phyloP scores from a whole-genome alignment of 2,113 vertebrate genomes.

The Bombycilla garrulus region DNA sequence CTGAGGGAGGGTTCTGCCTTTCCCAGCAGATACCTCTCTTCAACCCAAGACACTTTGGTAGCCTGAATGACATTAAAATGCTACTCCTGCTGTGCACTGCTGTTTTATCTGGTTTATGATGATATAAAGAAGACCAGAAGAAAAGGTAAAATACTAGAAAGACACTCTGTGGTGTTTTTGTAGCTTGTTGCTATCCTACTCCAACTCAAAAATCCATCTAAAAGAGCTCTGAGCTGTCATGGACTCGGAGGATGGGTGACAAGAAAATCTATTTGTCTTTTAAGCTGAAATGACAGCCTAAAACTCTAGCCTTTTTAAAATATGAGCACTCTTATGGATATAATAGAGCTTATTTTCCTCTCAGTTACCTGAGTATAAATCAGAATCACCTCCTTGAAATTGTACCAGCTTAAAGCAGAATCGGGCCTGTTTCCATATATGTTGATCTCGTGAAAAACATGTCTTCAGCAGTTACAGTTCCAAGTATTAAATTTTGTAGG shows the following conservation, averaged over 20 bases:
- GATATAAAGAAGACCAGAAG: background rate
- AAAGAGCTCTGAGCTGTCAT: slow-evolving; percentile 12
- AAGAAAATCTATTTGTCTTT: slow-evolving; percentile 54
- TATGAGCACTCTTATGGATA: background rate
- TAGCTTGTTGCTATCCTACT: background rate
- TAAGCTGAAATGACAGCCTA: slow-evolving; percentile 15
- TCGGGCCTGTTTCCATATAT: background rate
- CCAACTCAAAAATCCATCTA: slow-evolving; percentile 3
- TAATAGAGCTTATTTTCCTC: slow-evolving; percentile 10
- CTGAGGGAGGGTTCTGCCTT: too few relatives aligned
- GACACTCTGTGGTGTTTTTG: background rate
- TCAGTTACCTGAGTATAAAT: background rate
- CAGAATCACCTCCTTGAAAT: background rate
- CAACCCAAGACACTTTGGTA: too few relatives aligned
- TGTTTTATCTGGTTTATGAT: slow-evolving; percentile 11
- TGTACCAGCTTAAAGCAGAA: background rate
- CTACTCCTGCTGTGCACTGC: background rate
- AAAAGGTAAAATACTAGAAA: slow-evolving; percentile 22
- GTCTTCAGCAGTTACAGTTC: background rate
- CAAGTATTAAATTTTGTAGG: background rate
- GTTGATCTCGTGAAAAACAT: background rate
- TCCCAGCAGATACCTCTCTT: too few relatives aligned
- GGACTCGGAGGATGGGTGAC: background rate
- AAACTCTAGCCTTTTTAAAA: slow-evolving; percentile 6
- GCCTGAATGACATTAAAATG: slow-evolving; percentile 21